phyloP scores from a whole-genome alignment of 2,113 vertebrate species.

The Murina feae region DNA sequence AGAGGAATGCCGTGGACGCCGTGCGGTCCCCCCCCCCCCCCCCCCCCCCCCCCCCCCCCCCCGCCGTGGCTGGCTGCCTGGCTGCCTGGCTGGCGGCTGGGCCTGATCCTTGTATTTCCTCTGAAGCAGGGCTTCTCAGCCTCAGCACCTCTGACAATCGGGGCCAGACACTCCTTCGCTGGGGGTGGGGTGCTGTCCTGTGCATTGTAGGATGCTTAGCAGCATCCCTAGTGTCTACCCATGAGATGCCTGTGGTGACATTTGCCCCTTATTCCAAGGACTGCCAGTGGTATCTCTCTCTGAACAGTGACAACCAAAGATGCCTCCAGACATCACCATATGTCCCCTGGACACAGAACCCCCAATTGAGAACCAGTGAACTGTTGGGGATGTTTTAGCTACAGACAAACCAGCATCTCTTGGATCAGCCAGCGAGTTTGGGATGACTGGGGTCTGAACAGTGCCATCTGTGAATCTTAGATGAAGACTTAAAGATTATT shows the following conservation, averaged over 20 bases:
- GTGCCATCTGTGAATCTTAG: neutral
- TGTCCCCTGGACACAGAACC: neutral
- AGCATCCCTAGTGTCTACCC: neutral
- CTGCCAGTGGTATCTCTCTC: neutral
- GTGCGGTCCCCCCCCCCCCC: accelerated
- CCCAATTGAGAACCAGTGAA: neutral
- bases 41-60: too few relatives aligned
- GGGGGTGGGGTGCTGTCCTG: neutral
- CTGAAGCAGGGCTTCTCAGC: neutral
- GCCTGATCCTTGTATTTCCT: neutral
- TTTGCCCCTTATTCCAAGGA: too few relatives aligned
- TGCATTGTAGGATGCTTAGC: neutral
- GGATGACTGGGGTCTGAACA: neutral
- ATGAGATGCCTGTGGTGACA: too few relatives aligned
- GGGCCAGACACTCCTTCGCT: neutral
- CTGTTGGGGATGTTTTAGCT: neutral
- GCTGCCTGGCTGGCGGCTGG: neutral
- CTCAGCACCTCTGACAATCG: accelerated
- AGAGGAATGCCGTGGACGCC: accelerated
- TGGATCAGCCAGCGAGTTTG: neutral
- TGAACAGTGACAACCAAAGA: neutral
- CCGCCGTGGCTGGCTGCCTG: neutral
- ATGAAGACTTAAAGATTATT: neutral
- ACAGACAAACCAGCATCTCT: neutral
- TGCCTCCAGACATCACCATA: neutral